Base-by-base conservation (phyloP, 1,140 invertebrate species). In the Panagrolaimus sp. region DNA sequence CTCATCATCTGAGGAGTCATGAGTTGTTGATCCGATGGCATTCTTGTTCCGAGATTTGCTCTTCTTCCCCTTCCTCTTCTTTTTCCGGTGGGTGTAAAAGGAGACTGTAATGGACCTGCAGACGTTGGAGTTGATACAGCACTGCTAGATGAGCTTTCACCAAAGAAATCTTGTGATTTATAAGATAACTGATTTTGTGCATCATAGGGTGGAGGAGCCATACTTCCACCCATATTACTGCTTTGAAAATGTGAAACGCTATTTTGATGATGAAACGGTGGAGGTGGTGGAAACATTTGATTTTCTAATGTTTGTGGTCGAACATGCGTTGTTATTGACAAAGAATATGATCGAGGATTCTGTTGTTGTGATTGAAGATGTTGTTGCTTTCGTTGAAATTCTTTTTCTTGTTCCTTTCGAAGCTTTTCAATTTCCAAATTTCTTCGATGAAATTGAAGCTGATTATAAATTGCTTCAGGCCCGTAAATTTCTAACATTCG, bases 91-190 rank as follows among this genome's bases (percentile, higher is more conserved):
- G 51, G 20, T 20, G 20, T 27, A 57, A 57, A 57, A 1, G 51
- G 51, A 20, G 20, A 23, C 9, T 57, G 51, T 16, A 57, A 11
- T n/a, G 51, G 51, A 23, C 51, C 51, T 27, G 11, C 27, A 16
- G 51, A 57, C 3, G 51, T 57, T 27, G 51, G 51, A 20, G 51
- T 57, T 57, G 51, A 57, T 27, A 57, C 27, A 27, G 51, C 51
- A 57, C 51, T 57, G n/a, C 51, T 57, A 5, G 51, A 57, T 25
- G 51, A 57, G 20, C 51, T 57, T 11, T 57, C 51, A 20, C 51
- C 20, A 16, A 57, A 57, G 9, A 57, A 25, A 16, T 57, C 51
- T 57, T 57, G 51, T 20, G 51, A 57, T 27, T 38, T 38, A 7
- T 38, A 38, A 2, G 31, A 38, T 4, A 38, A 7, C 7, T 38